phyloP scores from a whole-genome alignment of 2,888 invertebrate genomes.

The Chrysomela aeneicollis region DNA sequence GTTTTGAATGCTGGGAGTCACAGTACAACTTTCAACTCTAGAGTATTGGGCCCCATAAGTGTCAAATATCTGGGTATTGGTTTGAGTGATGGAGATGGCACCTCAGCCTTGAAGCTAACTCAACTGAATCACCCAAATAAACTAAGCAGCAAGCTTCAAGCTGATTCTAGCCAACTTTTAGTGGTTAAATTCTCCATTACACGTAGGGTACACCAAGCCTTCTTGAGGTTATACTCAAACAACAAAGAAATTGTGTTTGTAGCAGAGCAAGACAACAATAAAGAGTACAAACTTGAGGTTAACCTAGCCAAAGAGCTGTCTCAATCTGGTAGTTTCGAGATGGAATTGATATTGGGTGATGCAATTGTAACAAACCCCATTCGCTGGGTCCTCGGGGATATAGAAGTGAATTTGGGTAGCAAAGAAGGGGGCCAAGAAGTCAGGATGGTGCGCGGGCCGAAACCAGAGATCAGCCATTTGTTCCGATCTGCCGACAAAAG shows the following conservation, averaged over 20 bases:
- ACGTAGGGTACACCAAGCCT: slow-evolving; percentile 80
- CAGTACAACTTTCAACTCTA: slow-evolving; percentile 62
- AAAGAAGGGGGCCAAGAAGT: slow-evolving; percentile 36
- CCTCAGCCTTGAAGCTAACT: slow-evolving; percentile 79
- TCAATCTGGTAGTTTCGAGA: slow-evolving; percentile 78
- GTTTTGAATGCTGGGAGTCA: slow-evolving; percentile 76
- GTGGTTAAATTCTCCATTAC: slow-evolving; percentile 80
- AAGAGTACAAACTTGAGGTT: slow-evolving; percentile 89
- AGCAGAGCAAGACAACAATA: slow-evolving; percentile 83
- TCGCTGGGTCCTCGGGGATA: slow-evolving; percentile 83
- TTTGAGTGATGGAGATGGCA: slow-evolving; percentile 89
- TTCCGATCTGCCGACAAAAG: slow-evolving; percentile 93
- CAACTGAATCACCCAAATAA: slow-evolving; percentile 76
- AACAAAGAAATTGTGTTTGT: slow-evolving; percentile 90
- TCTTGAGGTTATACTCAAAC: slow-evolving; percentile 77
- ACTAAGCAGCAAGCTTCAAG: slow-evolving; percentile 73
- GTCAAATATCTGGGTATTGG: slow-evolving; percentile 85
- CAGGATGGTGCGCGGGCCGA: slow-evolving; percentile 60
- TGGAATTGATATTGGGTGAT: slow-evolving; percentile 91
- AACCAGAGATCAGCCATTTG: slow-evolving; percentile 75
- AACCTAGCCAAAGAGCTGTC: slow-evolving; percentile 81
- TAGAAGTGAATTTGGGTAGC: slow-evolving; percentile 68
- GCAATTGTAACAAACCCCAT: slow-evolving; percentile 88
- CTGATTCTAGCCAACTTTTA: slow-evolving; percentile 87
- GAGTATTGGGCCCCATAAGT: slow-evolving; percentile 79